phyloP scores from a whole-genome alignment of 2,888 invertebrate genomes.

The Matsumyia berberina region DNA sequence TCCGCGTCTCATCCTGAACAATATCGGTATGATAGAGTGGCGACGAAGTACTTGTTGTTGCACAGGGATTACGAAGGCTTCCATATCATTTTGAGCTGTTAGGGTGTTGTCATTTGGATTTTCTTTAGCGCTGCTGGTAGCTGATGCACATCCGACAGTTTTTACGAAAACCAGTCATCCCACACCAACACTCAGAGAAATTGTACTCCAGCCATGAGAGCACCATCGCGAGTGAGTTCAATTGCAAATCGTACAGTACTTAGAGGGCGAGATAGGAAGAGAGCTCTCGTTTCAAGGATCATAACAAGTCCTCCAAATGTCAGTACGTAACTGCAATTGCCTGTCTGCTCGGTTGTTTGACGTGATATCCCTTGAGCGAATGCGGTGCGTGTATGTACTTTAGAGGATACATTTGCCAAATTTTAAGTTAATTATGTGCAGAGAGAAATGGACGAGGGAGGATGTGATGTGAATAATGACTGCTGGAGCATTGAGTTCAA shows the following conservation, averaged over 20 bases:
- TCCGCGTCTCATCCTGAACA: slow-evolving; percentile 8
- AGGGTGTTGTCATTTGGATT: slow-evolving; percentile 54
- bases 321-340: slow-evolving; percentile 10
- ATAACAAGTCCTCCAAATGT: slow-evolving; percentile 52
- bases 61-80: slow-evolving; percentile 53
- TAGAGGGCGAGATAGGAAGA: slow-evolving; percentile 29
- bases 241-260: slow-evolving; percentile 36
- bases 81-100: slow-evolving; percentile 52
- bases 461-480: neutral
- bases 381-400: neutral
- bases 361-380: neutral
- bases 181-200: neutral
- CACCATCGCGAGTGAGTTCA: slow-evolving; percentile 40
- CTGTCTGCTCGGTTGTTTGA: slow-evolving; percentile 14
- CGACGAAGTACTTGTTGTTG: slow-evolving; percentile 48
- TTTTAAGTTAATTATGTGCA: slow-evolving; percentile 59
- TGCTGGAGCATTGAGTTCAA: neutral
- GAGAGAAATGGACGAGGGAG: neutral
- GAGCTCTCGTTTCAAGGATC: slow-evolving; percentile 60
- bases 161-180: neutral
- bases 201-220: neutral
- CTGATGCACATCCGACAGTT: slow-evolving; percentile 24
- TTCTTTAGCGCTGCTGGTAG: slow-evolving; percentile 37
- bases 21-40: slow-evolving; percentile 51
- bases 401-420: slow-evolving; percentile 28